phyloP scores from a whole-genome alignment of 1,140 invertebrate genomes.

The Asobara japonica region DNA sequence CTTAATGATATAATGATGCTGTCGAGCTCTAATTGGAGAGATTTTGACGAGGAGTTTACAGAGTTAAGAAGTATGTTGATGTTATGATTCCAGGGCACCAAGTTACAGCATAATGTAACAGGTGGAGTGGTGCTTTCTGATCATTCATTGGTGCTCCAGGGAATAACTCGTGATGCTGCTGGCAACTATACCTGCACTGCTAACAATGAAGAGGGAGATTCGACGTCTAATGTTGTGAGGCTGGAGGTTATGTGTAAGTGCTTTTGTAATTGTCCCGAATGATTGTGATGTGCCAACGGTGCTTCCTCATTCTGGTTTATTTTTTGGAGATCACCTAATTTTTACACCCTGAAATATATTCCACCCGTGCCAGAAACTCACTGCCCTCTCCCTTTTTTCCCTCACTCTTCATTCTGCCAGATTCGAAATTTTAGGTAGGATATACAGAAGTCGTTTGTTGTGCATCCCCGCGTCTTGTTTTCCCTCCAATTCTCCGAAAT shows the following conservation, averaged over 20 bases:
- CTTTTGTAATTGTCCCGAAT: no score
- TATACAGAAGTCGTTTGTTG: no score
- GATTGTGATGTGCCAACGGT: no score
- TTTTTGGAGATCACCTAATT: no score
- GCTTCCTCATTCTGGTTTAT: no score
- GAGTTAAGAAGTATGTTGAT: conserved; percentile 7
- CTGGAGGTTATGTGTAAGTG: conserved; percentile 73
- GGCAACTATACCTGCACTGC: conserved; percentile 72
- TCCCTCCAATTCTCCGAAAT: no score
- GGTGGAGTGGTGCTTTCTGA: conserved; percentile 70
- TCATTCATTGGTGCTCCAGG: conserved; percentile 71
- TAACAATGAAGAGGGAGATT: conserved; percentile 69
- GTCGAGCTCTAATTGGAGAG: not conserved
- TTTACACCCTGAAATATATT: no score
- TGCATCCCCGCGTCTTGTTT: no score
- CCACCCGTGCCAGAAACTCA: no score
- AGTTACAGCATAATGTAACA: conserved; percentile 68
- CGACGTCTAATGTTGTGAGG: conserved; percentile 67
- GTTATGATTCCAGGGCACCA: conserved; percentile 61
- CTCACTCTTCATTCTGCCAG: no score
- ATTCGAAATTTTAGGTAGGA: no score
- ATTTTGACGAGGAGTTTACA: conserved; percentile 19
- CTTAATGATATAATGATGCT: not conserved
- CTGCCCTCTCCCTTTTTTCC: no score
- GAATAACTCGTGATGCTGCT: conserved; percentile 68